Evolutionary conservation across 2,888 invertebrate species (phyloP), one percentile per base, ranked within the genome.

Genomic region (Melikaiella ostensackeni): DNA sequence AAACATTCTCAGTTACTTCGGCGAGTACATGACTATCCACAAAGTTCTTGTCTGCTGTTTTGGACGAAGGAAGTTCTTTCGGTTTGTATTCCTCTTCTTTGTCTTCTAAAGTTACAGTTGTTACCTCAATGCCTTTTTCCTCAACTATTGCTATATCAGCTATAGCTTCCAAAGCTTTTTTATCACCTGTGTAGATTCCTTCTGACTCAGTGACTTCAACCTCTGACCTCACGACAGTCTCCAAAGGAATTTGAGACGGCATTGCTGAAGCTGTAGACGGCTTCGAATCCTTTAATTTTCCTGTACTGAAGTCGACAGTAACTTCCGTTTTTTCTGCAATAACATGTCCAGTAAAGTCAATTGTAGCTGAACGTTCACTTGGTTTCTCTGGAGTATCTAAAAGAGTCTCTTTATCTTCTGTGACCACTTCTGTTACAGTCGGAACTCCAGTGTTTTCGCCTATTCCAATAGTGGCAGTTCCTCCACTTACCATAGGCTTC

Each of bases 161-260:
- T 57, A 79, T 76, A 19, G 83, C 86, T 84, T 84, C 80, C 0
- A 81, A 78, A 8, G 89, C 89, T 27, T 91, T 87, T 89, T 92
- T 93, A 46, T 93, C 92, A 70, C 86, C 83, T 9, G 62, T 38
- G 1, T 91, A 84, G 24, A 83, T 85, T 70, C 88, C 91, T 92
- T 95, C 95, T 80, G 92, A 92, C 92, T 95, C 95, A 80, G 92
- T 93, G 35, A 88, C 88, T 80, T 93, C 91, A 21, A 93, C 92
- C 85, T 94, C 93, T 63, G 92, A 93, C 61, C 93, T 91, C 35
- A 93, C 87, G 42, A 95, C 80, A 86, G 94, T 93, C 87, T 93
- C 93, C 77, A 93, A 89, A 57, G 93, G 92, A 66, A 93, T 91
- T 82, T 93, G 93, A 78, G 92, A 92, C 38, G 93, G 77, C n/a